Percentiles rank a stretch among this genome's conserved stretches.
These are phyloP conservation scores for Bombyx mandarina DNA, from an alignment of 1,140 invertebrate species.

Conservation along the genomic window DNA sequence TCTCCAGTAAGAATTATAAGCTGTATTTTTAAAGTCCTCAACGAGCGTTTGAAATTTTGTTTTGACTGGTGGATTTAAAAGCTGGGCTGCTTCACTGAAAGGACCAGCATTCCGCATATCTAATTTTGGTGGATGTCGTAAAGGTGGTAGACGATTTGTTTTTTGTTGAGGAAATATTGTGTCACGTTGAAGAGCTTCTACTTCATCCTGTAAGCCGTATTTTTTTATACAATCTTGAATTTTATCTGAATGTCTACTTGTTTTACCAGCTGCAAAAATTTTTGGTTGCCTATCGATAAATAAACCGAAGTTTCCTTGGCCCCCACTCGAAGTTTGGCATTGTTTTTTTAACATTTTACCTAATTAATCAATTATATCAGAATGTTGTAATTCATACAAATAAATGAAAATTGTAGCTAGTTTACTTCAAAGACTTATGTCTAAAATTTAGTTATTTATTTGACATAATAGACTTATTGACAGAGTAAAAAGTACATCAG, in stretches of 20 bases:
- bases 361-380: no score
- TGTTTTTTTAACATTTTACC: background rate
- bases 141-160: slow-evolving; percentile 17
- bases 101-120: slow-evolving; percentile 18
- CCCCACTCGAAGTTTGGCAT: slow-evolving; percentile 7
- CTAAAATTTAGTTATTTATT: no score
- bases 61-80: slow-evolving; percentile 32
- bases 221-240: slow-evolving; percentile 26
- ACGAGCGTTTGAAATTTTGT: slow-evolving; percentile 51
- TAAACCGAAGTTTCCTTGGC: slow-evolving; percentile 22
- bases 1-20: slow-evolving; percentile 56
- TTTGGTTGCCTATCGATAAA: slow-evolving; percentile 19
- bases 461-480: no score
- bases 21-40: slow-evolving; percentile 51
- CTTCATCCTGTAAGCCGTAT: slow-evolving; percentile 45
- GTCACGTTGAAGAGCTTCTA: slow-evolving; percentile 41
- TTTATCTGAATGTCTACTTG: slow-evolving; percentile 16
- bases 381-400: no score
- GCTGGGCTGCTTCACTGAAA: slow-evolving; percentile 8
- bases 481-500: no score
- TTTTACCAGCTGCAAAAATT: slow-evolving; percentile 32
- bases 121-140: slow-evolving; percentile 11
- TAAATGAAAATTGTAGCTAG: no score
- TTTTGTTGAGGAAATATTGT: slow-evolving; percentile 30
- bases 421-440: no score